Evolutionary conservation across 2,113 vertebrate species (phyloP).

Genomic region (Microcebus jonahi): DNA sequence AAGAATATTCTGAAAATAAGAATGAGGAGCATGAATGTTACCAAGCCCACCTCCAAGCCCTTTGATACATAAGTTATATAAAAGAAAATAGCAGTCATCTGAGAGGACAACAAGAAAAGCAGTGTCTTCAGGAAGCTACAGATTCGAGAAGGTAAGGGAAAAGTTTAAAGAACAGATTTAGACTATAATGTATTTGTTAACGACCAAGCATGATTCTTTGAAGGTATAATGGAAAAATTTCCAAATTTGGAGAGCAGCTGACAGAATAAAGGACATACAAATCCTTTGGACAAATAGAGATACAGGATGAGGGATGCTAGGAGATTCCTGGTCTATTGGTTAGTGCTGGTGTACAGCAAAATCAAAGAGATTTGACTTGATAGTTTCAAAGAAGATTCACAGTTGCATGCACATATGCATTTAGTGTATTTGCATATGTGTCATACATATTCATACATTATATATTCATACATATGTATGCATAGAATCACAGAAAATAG

Average conservation of each 20-base stretch:
- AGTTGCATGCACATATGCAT: neutral
- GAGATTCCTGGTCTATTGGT: neutral
- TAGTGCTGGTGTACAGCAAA: neutral
- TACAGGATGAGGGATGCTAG: neutral
- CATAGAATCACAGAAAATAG: neutral
- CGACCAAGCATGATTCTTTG: neutral
- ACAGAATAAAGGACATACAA: neutral
- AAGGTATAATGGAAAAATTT: neutral
- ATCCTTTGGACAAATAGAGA: neutral
- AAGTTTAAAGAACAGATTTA: neutral
- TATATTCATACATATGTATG: neutral
- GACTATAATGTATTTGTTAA: neutral
- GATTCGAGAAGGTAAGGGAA: neutral
- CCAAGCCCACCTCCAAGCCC: neutral
- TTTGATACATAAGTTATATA: neutral
- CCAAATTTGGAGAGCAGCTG: neutral
- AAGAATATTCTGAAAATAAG: neutral
- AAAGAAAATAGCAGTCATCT: neutral
- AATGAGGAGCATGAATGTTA: neutral
- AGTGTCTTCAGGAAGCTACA: neutral
- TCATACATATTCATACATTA: neutral
- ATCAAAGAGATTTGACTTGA: neutral
- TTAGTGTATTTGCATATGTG: neutral
- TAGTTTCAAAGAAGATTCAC: neutral
- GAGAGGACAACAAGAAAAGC: accelerated